Percentiles rank a stretch among this genome's conserved stretches.
Conservation (phyloP, 2,113 vertebrate genomes). For the Orthonyx spaldingii region DNA sequence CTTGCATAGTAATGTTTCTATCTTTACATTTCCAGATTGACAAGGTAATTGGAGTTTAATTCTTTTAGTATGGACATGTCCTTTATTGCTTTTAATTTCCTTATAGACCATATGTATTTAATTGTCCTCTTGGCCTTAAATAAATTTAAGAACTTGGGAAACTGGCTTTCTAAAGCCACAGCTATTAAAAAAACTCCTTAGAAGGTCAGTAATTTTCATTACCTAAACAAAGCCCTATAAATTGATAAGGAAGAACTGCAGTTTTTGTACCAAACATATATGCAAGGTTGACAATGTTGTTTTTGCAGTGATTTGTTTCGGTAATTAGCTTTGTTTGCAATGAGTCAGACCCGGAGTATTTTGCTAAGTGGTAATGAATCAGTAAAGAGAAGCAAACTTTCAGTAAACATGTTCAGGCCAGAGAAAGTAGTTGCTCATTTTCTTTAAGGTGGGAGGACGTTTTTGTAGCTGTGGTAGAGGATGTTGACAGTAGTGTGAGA, state of each 20-base stretch:
- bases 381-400: neutral
- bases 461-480: neutral
- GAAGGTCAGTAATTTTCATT: neutral
- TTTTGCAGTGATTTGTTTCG: neutral
- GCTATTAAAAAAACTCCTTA: neutral
- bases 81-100: neutral
- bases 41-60: neutral
- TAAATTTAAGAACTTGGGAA: neutral
- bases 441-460: neutral
- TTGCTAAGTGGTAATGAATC: neutral
- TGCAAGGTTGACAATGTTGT: fast-evolving
- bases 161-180: neutral
- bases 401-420: fast-evolving
- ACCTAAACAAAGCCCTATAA: neutral
- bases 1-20: neutral
- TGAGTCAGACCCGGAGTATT: neutral
- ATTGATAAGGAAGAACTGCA: neutral
- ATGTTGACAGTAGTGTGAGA: neutral
- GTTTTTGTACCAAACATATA: neutral
- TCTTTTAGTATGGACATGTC: neutral
- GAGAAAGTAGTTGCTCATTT: neutral
- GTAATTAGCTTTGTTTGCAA: neutral
- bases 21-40: fast-evolving
- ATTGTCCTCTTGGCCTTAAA: neutral
- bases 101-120: neutral